Percentiles rank a stretch among this genome's conserved stretches.
These are phyloP conservation scores for Hucho hucho DNA, from an alignment of 2,113 vertebrate genomes.

Conservation along the genomic window DNA sequence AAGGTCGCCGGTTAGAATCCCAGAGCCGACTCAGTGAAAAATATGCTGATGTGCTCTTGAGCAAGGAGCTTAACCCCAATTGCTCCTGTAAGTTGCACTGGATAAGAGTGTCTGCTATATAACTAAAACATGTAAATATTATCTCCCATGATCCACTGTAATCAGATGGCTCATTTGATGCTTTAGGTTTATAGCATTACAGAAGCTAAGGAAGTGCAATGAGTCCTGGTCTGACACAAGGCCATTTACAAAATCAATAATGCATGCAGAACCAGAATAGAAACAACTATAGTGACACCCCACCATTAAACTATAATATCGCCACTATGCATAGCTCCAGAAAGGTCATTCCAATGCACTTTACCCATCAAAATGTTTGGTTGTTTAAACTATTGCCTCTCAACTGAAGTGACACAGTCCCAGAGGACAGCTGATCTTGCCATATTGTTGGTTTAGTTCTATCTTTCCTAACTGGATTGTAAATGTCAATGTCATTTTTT, in stretches of 20 bases:
- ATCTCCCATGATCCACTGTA: conserved; percentile 9
- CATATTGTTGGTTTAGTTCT: background rate
- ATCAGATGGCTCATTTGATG: conserved; percentile 34
- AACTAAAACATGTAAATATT: background rate
- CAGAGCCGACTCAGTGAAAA: too few relatives aligned
- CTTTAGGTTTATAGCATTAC: conserved; percentile 1
- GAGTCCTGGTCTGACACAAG: conserved; percentile 13
- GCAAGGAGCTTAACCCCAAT: too few relatives aligned
- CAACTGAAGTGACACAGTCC: background rate
- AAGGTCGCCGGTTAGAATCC: too few relatives aligned
- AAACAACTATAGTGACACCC: too few relatives aligned
- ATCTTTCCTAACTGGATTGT: background rate
- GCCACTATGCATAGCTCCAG: conserved; percentile 33
- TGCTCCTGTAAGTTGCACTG: too few relatives aligned
- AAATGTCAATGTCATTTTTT: background rate
- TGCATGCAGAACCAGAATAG: conserved; percentile 40
- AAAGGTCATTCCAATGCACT: conserved; percentile 43
- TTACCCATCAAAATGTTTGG: conserved; percentile 37
- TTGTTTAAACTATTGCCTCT: background rate
- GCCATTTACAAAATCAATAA: conserved; percentile 25
- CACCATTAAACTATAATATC: conserved; percentile 4
- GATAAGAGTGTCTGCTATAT: too few relatives aligned
- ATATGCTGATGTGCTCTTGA: too few relatives aligned
- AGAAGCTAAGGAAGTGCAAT: conserved; percentile 18
- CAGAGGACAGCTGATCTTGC: background rate